Evolutionary conservation across 2,797 vertebrate species (phyloP), one percentile per base, ranked within the genome.

Genomic region (Acrossocheilus wenchowensis): DNA sequence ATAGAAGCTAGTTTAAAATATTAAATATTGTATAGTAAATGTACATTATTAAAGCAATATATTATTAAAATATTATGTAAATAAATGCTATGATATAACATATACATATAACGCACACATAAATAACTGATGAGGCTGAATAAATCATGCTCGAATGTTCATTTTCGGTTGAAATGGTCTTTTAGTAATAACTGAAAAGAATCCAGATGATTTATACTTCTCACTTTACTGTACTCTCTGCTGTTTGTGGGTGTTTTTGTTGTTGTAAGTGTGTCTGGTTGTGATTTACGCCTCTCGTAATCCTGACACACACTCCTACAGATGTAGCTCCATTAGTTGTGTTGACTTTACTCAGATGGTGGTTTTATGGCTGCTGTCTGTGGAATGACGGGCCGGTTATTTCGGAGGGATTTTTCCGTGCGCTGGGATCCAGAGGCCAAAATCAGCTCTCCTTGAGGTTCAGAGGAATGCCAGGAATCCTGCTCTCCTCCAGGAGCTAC

Each of bases 361-460:
- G 66, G 64, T 54, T 54, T 54, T 54, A 19, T 17, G 57, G 41
- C 23, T 6, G 66, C 45, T 71, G 12, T 52, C 30, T 41, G 26
- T 26, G 60, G 57, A 62, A 62, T 26, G 60, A 26, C 19, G 21
- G 62, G 12, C 5, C 36, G 48, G 45, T 39, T 71, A 54, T 82
- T 71, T n/a, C 2, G 12, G 45, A 52, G 64, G 57, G 62, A 71
- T 41, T 69, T 52, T 54, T 39, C 34, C 26, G 2, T 30, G 39
- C 9, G 6, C 23, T 78, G 77, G 78, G 45, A 34, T 66, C 41
- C 39, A 45, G 39, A 79, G 15, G 60, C 17, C 80, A 41, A 39
- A 71, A 71, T 54, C 80, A 41, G 80, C 79, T 36, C 45, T 36
- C 30, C 30, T 54, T 71, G 21, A 54, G 80, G 81, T 72, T 72